phyloP scores from a whole-genome alignment of 2,113 vertebrate species.

The Neopipo cinnamomea region DNA sequence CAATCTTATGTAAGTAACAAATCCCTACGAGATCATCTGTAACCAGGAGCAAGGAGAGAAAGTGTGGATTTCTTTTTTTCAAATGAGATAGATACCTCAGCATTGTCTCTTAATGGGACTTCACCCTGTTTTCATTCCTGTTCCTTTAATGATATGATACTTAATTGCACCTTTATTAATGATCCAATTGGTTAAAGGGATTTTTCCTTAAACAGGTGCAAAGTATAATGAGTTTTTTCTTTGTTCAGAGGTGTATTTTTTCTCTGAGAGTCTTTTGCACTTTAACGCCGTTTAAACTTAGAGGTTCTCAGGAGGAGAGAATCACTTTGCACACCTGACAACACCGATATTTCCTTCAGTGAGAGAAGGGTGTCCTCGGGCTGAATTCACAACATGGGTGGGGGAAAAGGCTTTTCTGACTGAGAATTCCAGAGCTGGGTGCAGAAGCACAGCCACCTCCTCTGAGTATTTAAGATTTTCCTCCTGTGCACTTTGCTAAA shows the following conservation, averaged over 20 bases:
- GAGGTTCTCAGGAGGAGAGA: conserved; percentile 74
- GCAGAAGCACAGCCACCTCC: neutral
- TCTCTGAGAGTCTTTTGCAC: conserved; percentile 67
- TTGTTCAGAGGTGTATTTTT: conserved; percentile 70
- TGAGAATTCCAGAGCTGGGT: neutral
- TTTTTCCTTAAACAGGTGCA: conserved; percentile 81
- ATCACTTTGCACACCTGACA: conserved; percentile 6
- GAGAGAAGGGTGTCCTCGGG: neutral
- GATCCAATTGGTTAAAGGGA: conserved; percentile 53
- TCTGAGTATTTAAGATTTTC: neutral
- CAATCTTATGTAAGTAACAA: neutral
- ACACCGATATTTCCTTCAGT: neutral
- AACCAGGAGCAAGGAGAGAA: neutral
- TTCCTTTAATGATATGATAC: conserved; percentile 50
- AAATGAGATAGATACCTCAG: neutral
- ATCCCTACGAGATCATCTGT: neutral
- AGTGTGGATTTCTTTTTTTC: neutral
- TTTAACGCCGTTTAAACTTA: conserved; percentile 76
- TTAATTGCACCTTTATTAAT: conserved; percentile 62
- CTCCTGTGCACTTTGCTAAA: neutral
- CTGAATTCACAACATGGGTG: neutral
- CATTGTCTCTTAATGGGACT: conserved; percentile 9
- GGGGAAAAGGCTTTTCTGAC: neutral
- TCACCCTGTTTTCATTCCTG: neutral
- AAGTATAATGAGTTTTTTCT: conserved; percentile 74